Evolutionary conservation across 2,888 invertebrate genomes (phyloP).

Genomic region (Cerastoderma edule): DNA sequence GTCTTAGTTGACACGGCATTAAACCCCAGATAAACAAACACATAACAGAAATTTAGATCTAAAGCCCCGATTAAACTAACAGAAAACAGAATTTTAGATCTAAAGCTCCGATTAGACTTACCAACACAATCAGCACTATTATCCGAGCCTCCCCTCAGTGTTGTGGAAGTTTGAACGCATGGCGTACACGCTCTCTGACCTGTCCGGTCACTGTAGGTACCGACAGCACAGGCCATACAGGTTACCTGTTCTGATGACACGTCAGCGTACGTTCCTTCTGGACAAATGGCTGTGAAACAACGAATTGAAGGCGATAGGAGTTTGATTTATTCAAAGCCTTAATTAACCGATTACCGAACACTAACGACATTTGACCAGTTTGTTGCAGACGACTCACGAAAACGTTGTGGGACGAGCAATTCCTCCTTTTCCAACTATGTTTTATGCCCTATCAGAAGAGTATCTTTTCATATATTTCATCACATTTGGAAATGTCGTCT

Average conservation of each 20-base stretch:
- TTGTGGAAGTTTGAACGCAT: constrained; percentile 20
- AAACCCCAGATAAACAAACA: neutral
- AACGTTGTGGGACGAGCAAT: neutral
- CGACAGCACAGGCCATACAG: neutral
- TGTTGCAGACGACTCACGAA: neutral
- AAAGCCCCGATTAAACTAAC: neutral
- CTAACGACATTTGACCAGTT: neutral
- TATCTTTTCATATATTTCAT: too few species aligned
- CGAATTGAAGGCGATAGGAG: neutral
- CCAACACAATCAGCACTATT: constrained; percentile 3
- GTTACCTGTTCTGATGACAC: neutral
- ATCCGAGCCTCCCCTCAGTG: constrained; percentile 1
- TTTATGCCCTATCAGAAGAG: too few species aligned
- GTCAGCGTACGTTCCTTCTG: constrained; percentile 23
- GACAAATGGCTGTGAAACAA: constrained; percentile 37
- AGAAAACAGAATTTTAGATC: neutral
- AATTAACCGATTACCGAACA: neutral
- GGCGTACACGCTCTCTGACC: constrained; percentile 3
- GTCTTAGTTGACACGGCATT: neutral
- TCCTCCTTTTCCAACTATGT: neutral
- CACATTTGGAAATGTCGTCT: too few species aligned
- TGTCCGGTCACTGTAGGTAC: constrained; percentile 6
- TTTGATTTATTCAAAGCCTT: neutral
- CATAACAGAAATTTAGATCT: neutral
- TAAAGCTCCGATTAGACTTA: neutral